Percentiles rank a stretch among this genome's conserved stretches.
These are phyloP conservation scores for Pogonophryne albipinna DNA, from an alignment of 2,797 vertebrate genomes.

Conservation along the genomic window DNA sequence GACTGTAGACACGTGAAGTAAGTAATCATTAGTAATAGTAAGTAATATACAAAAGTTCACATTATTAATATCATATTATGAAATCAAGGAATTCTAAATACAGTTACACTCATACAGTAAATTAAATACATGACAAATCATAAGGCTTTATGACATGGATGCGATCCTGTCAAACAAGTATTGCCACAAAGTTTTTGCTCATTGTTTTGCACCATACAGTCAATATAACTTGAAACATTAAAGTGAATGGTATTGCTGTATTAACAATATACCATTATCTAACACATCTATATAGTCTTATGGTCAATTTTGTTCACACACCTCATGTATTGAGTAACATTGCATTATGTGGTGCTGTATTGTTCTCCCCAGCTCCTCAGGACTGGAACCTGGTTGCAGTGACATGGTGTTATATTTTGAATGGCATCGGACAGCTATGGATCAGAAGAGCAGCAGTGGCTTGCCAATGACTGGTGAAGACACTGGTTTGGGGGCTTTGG, in stretches of 20 bases:
- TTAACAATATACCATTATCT: too few species aligned
- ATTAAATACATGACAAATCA: not conserved
- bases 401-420: constrained; percentile 90
- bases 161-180: too few species aligned
- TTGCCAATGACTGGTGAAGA: constrained; percentile 94
- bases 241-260: too few species aligned
- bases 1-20: not conserved
- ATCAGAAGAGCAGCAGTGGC: constrained; percentile 89
- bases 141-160: too few species aligned
- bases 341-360: constrained; percentile 23
- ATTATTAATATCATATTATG: not conserved
- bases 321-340: constrained; percentile 21
- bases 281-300: too few species aligned
- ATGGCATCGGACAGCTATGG: constrained; percentile 87
- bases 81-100: too few species aligned
- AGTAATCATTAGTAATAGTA: too few species aligned
- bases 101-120: not conserved
- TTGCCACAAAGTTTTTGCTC: too few species aligned
- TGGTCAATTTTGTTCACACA: too few species aligned
- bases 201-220: too few species aligned
- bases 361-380: constrained; percentile 85
- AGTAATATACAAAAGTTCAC: not conserved
- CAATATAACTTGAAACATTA: too few species aligned
- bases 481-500: constrained; percentile 92
- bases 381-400: constrained; percentile 86